Percentiles rank a stretch among this genome's conserved stretches.
Evolutionary conservation across 1,140 invertebrate species (phyloP).

Genomic region (Achroia grisella): DNA sequence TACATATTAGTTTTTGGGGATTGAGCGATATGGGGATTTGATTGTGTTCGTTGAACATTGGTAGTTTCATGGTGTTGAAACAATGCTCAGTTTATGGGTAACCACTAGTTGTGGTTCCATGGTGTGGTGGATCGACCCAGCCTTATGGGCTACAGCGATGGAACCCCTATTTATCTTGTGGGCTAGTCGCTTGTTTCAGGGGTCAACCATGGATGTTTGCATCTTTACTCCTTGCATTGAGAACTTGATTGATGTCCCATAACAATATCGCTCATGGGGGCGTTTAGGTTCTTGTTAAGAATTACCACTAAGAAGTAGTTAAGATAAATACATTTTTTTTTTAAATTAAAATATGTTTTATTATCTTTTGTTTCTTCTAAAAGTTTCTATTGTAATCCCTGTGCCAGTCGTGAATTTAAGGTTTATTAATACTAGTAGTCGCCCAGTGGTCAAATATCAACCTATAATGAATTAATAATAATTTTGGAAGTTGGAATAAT

Average conservation of each 20-base stretch:
- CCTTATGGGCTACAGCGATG: constrained; percentile 6
- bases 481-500: too few relatives aligned
- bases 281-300: background rate
- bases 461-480: too few relatives aligned
- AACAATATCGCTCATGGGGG: background rate
- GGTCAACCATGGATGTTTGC: constrained; percentile 4
- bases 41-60: background rate
- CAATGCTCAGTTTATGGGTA: constrained; percentile 8
- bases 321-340: background rate
- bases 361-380: too few relatives aligned
- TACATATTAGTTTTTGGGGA: background rate
- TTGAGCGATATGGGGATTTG: background rate
- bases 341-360: background rate
- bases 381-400: too few relatives aligned
- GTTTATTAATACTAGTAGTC: too few relatives aligned
- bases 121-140: constrained; percentile 10
- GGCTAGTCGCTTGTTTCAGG: constrained; percentile 29
- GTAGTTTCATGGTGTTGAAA: background rate
- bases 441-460: too few relatives aligned
- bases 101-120: constrained; percentile 5
- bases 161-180: constrained; percentile 33
- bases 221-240: background rate
- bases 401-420: too few relatives aligned
- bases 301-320: background rate
- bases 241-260: background rate